phyloP scores from a whole-genome alignment of 2,888 invertebrate genomes.

The Cosmopolites sordidus region DNA sequence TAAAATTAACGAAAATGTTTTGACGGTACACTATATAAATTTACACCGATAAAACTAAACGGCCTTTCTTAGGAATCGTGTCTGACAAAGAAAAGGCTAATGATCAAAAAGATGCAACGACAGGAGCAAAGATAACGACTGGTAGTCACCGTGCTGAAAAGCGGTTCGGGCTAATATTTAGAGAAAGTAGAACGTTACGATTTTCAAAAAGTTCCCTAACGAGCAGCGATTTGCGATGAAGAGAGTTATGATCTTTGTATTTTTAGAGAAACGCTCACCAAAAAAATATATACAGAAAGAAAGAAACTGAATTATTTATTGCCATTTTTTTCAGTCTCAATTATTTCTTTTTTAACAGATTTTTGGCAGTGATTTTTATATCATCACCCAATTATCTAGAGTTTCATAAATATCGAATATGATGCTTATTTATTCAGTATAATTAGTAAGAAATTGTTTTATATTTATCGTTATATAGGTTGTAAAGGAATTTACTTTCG shows the following conservation, averaged over 20 bases:
- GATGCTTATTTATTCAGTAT: too few relatives aligned
- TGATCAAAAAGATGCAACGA: constrained; percentile 25
- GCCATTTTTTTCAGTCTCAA: too few relatives aligned
- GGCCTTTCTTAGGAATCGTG: constrained; percentile 16
- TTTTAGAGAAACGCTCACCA: neutral
- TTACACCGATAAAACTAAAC: constrained; percentile 9
- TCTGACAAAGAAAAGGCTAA: constrained; percentile 21
- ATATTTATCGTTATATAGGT: too few relatives aligned
- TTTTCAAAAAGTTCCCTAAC: constrained; percentile 21
- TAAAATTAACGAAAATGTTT: constrained; percentile 7
- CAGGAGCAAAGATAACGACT: constrained; percentile 25
- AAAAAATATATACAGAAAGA: too few relatives aligned
- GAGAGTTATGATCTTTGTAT: neutral
- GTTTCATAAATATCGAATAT: too few relatives aligned
- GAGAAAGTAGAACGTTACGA: constrained; percentile 12
- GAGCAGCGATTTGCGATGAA: constrained; percentile 13
- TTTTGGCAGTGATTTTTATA: too few relatives aligned
- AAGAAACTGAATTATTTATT: too few relatives aligned
- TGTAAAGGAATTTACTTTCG: too few relatives aligned
- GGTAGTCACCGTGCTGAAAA: constrained; percentile 21
- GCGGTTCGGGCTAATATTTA: constrained; percentile 25
- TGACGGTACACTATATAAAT: constrained; percentile 5
- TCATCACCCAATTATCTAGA: too few relatives aligned
- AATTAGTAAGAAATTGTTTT: too few relatives aligned
- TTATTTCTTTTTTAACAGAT: too few relatives aligned